These are phyloP conservation scores for Brachyptera putata DNA, from an alignment of 2,888 invertebrate genomes.

Conservation along the genomic window DNA sequence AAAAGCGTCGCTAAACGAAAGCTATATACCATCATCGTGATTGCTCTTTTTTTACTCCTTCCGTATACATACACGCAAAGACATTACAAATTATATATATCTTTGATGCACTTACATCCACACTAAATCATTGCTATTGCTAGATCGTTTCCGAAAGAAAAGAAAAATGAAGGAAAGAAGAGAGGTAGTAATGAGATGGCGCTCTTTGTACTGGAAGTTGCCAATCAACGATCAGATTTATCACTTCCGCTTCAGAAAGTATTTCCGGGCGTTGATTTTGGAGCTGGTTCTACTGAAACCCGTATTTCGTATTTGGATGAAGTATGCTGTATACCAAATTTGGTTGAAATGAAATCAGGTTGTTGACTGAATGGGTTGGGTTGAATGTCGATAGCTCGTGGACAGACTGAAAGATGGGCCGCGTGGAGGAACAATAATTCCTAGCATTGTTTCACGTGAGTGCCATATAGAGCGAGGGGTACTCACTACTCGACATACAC, in stretches of 20 bases:
- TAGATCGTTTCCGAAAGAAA: conserved; percentile 5
- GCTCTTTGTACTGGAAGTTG: conserved; percentile 8
- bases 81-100: conserved; percentile 2
- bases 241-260: conserved; percentile 15
- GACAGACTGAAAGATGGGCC: conserved; percentile 7
- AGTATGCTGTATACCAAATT: conserved; percentile 17
- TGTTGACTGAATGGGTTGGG: conserved; percentile 12
- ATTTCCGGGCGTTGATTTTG: conserved; percentile 8
- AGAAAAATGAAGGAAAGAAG: too few relatives aligned
- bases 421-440: conserved; percentile 2
- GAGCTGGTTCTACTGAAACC: conserved; percentile 4
- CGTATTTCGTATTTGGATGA: conserved; percentile 16
- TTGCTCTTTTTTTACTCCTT: not conserved
- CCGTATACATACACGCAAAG: not conserved
- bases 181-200: not conserved
- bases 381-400: conserved; percentile 4
- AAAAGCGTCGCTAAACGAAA: conserved; percentile 7
- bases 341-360: conserved; percentile 15
- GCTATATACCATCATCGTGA: conserved; percentile 9
- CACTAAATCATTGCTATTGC: conserved; percentile 6
- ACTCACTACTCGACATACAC: too few relatives aligned
- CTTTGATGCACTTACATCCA: not conserved
- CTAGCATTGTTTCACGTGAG: not conserved
- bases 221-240: conserved; percentile 15
- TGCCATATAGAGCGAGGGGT: too few relatives aligned